Conservation (phyloP, 2,888 invertebrate species). For the Octonoba sinensis region DNA sequence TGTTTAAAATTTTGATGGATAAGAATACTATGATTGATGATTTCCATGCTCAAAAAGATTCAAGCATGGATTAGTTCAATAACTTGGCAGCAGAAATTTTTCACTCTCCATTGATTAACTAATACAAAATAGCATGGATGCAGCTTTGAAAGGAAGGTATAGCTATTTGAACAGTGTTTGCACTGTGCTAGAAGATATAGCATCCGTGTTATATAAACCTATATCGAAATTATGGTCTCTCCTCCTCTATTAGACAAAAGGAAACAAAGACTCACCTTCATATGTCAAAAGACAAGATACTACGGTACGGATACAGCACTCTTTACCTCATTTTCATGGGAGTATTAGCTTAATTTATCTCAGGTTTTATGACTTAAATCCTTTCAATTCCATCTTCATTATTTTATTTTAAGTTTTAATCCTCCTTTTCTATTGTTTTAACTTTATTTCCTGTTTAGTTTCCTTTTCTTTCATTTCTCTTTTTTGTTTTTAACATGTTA, state of each 20-base stretch:
- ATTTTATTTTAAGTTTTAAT: constrained; percentile 13
- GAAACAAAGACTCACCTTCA: constrained; percentile 53
- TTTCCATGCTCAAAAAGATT: too few species aligned
- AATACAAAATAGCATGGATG: constrained; percentile 40
- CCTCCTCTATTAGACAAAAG: constrained; percentile 59
- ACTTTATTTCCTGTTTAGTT: too few species aligned
- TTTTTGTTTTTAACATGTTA: background rate
- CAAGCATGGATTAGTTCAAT: too few species aligned
- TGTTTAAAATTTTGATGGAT: too few species aligned
- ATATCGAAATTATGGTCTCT: constrained; percentile 63
- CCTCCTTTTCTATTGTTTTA: background rate
- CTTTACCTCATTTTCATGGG: constrained; percentile 53
- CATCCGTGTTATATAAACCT: constrained; percentile 59
- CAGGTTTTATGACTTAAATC: constrained; percentile 21
- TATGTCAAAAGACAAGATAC: constrained; percentile 58
- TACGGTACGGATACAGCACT: constrained; percentile 56
- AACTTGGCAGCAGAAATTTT: too few species aligned
- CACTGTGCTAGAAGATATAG: constrained; percentile 50
- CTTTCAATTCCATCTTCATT: constrained; percentile 12
- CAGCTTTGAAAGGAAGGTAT: constrained; percentile 63
- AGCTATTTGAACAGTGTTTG: constrained; percentile 53
- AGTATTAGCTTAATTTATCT: constrained; percentile 51
- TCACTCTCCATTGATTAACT: too few species aligned
- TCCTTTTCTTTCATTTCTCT: constrained; percentile 2
- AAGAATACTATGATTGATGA: too few species aligned